Evolutionary conservation across 1,140 invertebrate species (phyloP).

Genomic region (Megalopta genalis): DNA sequence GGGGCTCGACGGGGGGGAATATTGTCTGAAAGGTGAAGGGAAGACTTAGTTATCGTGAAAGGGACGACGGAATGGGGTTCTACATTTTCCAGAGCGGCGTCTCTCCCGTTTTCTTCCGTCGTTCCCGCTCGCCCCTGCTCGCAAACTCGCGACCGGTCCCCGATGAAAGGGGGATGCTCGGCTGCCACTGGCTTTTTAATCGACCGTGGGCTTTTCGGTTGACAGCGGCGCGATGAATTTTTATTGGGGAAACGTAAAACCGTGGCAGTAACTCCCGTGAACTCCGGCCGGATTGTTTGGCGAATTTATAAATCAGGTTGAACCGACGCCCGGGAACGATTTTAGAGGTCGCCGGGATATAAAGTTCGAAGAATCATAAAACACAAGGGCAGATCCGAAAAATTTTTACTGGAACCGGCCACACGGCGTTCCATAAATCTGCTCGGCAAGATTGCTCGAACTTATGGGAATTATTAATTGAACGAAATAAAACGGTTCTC

Average conservation of each 20-base stretch:
- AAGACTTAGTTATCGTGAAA: constrained; percentile 65
- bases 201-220: neutral
- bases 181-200: constrained; percentile 37
- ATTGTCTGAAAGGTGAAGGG: constrained; percentile 46
- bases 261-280: neutral
- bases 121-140: constrained; percentile 6
- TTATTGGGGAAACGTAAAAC: neutral
- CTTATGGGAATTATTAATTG: too few relatives aligned
- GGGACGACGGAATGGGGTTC: constrained; percentile 55
- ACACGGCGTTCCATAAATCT: too few relatives aligned
- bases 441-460: too few relatives aligned
- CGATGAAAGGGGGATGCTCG: constrained; percentile 21
- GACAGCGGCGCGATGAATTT: neutral
- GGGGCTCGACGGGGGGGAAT: constrained; percentile 6
- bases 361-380: constrained; percentile 18
- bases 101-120: constrained; percentile 52
- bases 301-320: neutral
- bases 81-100: constrained; percentile 39
- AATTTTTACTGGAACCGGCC: too few relatives aligned
- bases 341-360: neutral
- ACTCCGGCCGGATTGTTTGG: neutral
- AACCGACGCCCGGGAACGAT: neutral
- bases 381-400: too few relatives aligned
- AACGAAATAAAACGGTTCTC: too few relatives aligned
- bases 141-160: neutral